Base-by-base conservation (phyloP, 1,140 invertebrate genomes). In the Phocides pigmalion region DNA sequence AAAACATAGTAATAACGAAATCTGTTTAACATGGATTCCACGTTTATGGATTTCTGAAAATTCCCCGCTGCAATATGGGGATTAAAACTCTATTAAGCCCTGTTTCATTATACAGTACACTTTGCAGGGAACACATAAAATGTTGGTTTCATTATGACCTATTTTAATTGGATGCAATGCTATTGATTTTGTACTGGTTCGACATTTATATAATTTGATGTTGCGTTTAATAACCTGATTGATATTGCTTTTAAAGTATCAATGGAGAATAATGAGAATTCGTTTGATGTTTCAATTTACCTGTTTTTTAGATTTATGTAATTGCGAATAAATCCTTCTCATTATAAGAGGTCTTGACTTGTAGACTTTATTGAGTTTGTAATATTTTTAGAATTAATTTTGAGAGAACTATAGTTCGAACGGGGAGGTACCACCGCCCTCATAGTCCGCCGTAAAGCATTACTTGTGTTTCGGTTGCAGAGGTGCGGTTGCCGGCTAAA, bases 51-150 rank as follows among this genome's bases (percentile, higher is more conserved):
- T 58, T 58, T 58, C 39, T 44, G 54, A 32, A 58, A 44, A 58
- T 58, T 58, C 41, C n/a, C 22, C 22, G 11, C 53, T 56, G 39
- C 54, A 44, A 58, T 58, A 58, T 44, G 54, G 54, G 54, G 20
- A 58, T 58, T 58, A 58, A 58, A 58, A 58, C 20, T 58, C 41
- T 44, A 58, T 58, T 58, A 58, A 58, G 25, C 54, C 15, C 42
- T 19, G 41, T 46, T 58, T 44, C 54, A 58, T 58, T 58, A 58
- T 58, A 32, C 39, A 11, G 54, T 46, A 46, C 41, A 58, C 41
- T 58, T 58, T 42, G 41, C 41, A 17, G 19, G 41, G 4, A 58
- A 58, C 46, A 58, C 41, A 58, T 58, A 17, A 32, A 51, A 46
- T 41, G 11, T 28, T 58, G 54, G 41, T 28, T 28, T 58, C 11